Conservation (phyloP, 2,888 invertebrate species). For the Melanostoma mellinum region DNA sequence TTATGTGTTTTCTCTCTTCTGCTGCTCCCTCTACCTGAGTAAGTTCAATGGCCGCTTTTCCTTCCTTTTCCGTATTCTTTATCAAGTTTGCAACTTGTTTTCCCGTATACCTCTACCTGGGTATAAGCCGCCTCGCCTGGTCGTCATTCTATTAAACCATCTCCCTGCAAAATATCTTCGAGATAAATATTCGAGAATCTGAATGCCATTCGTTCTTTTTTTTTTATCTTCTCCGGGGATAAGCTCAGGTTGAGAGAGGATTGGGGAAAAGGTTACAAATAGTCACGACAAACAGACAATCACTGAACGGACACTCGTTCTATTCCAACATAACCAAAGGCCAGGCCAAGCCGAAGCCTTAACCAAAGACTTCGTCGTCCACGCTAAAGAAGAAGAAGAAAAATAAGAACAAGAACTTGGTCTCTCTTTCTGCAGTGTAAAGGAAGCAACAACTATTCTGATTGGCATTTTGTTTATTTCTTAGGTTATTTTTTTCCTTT, state of each 20-base stretch:
- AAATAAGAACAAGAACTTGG: background rate
- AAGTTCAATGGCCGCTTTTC: slow-evolving; percentile 63
- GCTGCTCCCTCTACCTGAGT: background rate
- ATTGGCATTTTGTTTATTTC: slow-evolving; percentile 70
- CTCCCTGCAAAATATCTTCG: slow-evolving; percentile 57
- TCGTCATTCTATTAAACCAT: slow-evolving; percentile 45
- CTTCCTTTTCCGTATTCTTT: slow-evolving; percentile 63
- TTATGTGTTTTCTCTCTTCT: slow-evolving; percentile 27
- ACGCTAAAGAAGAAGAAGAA: background rate
- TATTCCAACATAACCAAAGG: slow-evolving; percentile 6
- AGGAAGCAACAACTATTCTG: slow-evolving; percentile 43
- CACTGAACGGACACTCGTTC: slow-evolving; percentile 2
- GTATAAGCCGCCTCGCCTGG: background rate
- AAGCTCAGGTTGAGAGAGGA: background rate
- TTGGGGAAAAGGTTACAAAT: slow-evolving; percentile 46
- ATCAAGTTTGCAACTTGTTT: slow-evolving; percentile 66
- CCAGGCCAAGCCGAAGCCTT: slow-evolving; percentile 21
- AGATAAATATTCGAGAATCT: slow-evolving; percentile 66
- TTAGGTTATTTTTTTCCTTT: slow-evolving; percentile 9
- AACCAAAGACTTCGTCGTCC: slow-evolving; percentile 11
- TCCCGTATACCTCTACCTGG: slow-evolving; percentile 24
- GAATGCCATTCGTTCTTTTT: slow-evolving; percentile 50
- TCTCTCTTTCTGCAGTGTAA: background rate
- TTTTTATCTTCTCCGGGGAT: slow-evolving; percentile 14
- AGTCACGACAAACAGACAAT: slow-evolving; percentile 50